Base-by-base conservation (phyloP, 2,888 invertebrate genomes). In the Hirtodrosophila histrioides region DNA sequence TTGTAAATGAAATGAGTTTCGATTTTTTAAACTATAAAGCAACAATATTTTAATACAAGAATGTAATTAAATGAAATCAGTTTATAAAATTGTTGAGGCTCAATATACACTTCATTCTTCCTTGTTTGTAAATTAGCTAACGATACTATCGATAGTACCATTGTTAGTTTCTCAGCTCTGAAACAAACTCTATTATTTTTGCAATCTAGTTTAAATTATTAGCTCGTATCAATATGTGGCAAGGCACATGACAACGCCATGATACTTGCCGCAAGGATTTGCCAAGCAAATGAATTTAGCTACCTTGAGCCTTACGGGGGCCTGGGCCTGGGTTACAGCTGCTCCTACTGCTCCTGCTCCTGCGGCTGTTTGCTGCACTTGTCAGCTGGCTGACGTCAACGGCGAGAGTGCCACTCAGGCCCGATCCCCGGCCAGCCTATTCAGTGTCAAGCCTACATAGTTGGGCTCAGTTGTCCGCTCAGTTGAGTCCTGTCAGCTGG, bases 361-460 rank as follows among this genome's bases (percentile, higher is more conserved):
- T 27, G 3, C 12, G 45, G n/a, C 48, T 17, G 9, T 36, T 67
- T 37, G 50, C 56, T 61, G 66, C 40, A 49, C 53, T 49, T 60
- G 57, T 66, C 66, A 61, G 57, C 10, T 40, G 56, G 39, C 61
- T 64, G 65, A 58, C 62, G 69, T 60, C 56, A 62, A 27, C 46
- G 29, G 12, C 17, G 37, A 27, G 39, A 45, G 12, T 58, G 56
- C 45, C 43, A 49, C 41, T 58, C 58, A 66, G 49, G 39, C n/a
- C 40, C 7, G 7, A 23, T 29, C 46, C 37, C 11, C 24, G 64
- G 45, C 46, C 82, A 44, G 82, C 78, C 78, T 67, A 82, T 78
- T 78, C 58, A 53, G 62, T 78, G 82, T 74, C 44, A 46, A 10
- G 40, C 33, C 71, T 48, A 31, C 9, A 31, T 31, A 56, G 68